These are phyloP conservation scores for Virgularia gustaviana DNA, from an alignment of 92 coral and sea anemone genomes.

Conservation along the genomic window DNA sequence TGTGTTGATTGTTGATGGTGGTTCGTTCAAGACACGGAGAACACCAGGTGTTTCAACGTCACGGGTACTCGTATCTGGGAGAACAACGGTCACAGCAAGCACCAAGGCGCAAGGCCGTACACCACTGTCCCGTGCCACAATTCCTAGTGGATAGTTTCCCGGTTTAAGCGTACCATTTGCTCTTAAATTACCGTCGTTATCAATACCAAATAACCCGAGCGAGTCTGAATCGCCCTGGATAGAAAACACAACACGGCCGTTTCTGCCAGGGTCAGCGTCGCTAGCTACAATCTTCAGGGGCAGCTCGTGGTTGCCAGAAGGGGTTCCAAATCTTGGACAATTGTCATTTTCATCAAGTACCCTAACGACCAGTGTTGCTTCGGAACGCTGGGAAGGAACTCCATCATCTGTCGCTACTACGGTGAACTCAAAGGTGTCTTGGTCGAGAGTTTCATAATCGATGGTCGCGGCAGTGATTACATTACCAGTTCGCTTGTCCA, in stretches of 20 bases:
- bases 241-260: constrained; percentile 15
- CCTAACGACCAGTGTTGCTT: constrained; percentile 26
- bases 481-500: neutral
- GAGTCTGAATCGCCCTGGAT: constrained; percentile 1
- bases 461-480: constrained; percentile 5
- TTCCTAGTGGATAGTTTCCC: constrained; percentile 5
- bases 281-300: constrained; percentile 5
- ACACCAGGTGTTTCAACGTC: too few relatives aligned
- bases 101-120: constrained; percentile 8
- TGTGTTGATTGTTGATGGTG: too few relatives aligned
- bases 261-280: constrained; percentile 16
- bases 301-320: neutral
- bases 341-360: constrained; percentile 60
- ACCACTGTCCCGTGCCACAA: constrained; percentile 26
- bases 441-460: constrained; percentile 51
- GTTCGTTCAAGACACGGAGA: too few relatives aligned
- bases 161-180: constrained; percentile 1
- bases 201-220: neutral
- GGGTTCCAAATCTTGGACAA: constrained; percentile 61
- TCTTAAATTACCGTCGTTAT: neutral
- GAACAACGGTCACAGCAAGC: neutral
- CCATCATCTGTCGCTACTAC: constrained; percentile 68
- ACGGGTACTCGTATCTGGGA: too few relatives aligned
- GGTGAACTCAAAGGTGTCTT: constrained; percentile 28
- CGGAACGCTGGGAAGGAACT: constrained; percentile 44